Evolutionary conservation across 2,113 vertebrate genomes (phyloP), one percentile per base, ranked within the genome.

Genomic region (Tachysurus vachellii): DNA sequence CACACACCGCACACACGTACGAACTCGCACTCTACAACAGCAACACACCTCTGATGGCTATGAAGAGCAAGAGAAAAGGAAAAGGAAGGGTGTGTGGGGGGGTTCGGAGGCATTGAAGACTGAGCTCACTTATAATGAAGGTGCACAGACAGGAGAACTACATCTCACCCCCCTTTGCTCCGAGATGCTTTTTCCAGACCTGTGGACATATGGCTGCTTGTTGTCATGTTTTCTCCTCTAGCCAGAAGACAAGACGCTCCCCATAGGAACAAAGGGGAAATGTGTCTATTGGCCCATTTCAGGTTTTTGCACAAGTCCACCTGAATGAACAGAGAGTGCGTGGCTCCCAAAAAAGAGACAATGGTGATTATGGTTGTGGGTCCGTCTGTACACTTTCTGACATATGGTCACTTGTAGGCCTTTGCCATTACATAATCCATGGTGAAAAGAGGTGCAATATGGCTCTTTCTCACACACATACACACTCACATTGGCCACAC

Each of bases 391-490:
- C 76, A 76, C 88, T 87, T 87, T 64, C 87, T 86, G 89, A 90
- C 89, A 90, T 90, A 90, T 90, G 89, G 89, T 90, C 84, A 86
- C 89, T 90, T 88, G 84, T 84, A 90, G 84, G 89, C 80, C 87
- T 88, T 88, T 86, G 87, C 86, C 87, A 90, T 90, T 90, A 88
- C 87, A 90, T 90, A 90, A 90, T 90, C 89, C 87, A 84, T 84
- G 85, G 89, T 88, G 87, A 88, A 90, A 82, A 86, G 86, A 86
- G 56, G 81, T 50, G 84, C 89, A 90, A 90, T 88, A 90, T 90
- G 87, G 75, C 87, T 73, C 85, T 90, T 90, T 90, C 84, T 86
- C 89, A 86, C 85, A 84, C 73, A 86, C 54, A 88, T 80, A 80
- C 84, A 80, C 86, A 83, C 84, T 80, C 19, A 14, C 14, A 31